Base-by-base conservation (phyloP, 92 coral and sea anemone genomes). In the Porites lobata region DNA sequence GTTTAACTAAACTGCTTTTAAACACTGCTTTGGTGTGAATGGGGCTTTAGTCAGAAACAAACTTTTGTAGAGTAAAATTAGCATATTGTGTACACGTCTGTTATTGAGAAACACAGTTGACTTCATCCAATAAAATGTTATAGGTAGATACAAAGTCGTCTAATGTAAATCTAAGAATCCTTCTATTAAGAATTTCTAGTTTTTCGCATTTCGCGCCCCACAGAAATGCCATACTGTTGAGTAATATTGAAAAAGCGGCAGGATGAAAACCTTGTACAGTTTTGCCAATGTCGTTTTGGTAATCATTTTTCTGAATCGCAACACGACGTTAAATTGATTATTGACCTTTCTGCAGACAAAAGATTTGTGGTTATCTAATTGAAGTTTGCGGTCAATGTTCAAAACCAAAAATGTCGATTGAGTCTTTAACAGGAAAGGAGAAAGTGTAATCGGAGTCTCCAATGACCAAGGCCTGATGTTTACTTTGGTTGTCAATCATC, bases 391-490 rank as follows among this genome's bases (percentile, higher is more conserved):
- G 59, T 69, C 79, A 15, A 86, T 56, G 50, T 56, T 78, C 72
- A 79, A 61, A 29, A 6, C 85, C 86, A 79, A 78, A 79, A 2
- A 86, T 79, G 32, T 86, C 90, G 9, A 86, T 79, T 6, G 85
- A 86, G 17, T 79, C 72, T 52, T 86, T 79, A 7, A 70, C 50
- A 19, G 78, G 79, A 65, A 86, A 86, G 50, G 85, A 68, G 67
- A 86, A 86, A 9, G 11, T 59, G 17, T 77, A 68, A 10, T 50
- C 76, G 18, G 77, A 53, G 6, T 78, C 71, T 7, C 84, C 90
- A 38, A 86, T 56, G 47, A 83, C 57, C 22, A 83, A 22, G 15
- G 80, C 80, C 67, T 63, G 21, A 63, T 54, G 59, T 54, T 54
- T 54, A 54, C 12, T 54, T 54, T 54, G 12, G 15, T 54, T 54